Evolutionary conservation across 1,140 invertebrate species (phyloP), one percentile per base, ranked within the genome.

Genomic region (Penaeus vannamei): DNA sequence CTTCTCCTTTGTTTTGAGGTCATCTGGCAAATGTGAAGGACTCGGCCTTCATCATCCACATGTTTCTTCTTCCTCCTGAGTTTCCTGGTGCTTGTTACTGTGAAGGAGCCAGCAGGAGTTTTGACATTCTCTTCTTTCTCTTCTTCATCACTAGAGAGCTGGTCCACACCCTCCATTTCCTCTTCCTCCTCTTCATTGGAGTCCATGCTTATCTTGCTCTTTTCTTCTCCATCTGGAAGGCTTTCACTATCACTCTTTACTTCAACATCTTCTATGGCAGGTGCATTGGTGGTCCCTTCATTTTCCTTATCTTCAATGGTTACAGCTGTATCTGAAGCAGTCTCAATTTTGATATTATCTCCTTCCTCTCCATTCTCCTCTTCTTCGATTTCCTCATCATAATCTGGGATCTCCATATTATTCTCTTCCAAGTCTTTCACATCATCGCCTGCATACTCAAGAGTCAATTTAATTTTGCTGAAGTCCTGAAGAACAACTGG

Each of bases 61-160:
- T 97, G 94, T 91, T 97, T 96, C 23, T 96, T 87, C 14, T 95
- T 96, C 92, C 97, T 94, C 91, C 95, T 95, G 92, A 97, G 94
- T 93, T 96, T 97, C 85, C 96, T 96, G 19, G 53, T 20, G 95
- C 97, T 66, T 96, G 92, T 83, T 90, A 91, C 46, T 79, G 60
- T 29, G 80, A 82, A 59, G 62, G 87, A 59, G n/a, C 53, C 84
- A 64, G 66, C 62, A 90, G 90, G 23, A 86, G 79, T 69, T 36
- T 8, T 32, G 46, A 93, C 92, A 46, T 93, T 82, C 12, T 90
- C 91, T 76, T 94, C 91, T 20, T 91, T 91, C 61, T 92, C 90
- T 5, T 90, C 85, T 19, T 61, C 79, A 32, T 87, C 87, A 12
- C n/a, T 60, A 17, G 76, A 79, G 10, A 46, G 22, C 76, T 79